These are phyloP conservation scores for Xanthorhoe spadicearia DNA, from an alignment of 2,888 invertebrate species.

Conservation along the genomic window DNA sequence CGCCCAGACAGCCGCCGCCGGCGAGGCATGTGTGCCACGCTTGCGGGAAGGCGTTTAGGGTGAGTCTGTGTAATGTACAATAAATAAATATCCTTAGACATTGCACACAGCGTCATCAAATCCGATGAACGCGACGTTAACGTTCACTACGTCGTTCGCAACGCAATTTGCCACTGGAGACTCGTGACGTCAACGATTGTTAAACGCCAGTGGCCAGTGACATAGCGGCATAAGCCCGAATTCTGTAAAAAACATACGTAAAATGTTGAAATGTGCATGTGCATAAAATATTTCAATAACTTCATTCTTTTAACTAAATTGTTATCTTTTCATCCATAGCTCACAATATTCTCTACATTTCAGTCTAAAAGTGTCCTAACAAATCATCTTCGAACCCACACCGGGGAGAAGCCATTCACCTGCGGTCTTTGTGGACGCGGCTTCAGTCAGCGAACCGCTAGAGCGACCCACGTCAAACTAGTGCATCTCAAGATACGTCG, in stretches of 20 bases:
- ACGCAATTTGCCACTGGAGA: too few relatives aligned
- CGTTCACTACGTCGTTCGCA: too few relatives aligned
- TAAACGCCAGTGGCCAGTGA: too few relatives aligned
- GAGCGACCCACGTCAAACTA: conserved; percentile 71
- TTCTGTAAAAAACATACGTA: too few relatives aligned
- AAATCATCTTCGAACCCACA: conserved; percentile 90
- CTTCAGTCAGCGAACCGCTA: conserved; percentile 58
- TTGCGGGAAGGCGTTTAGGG: conserved; percentile 73
- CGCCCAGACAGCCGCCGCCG: conserved; percentile 52
- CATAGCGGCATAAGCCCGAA: too few relatives aligned
- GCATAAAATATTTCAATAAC: too few relatives aligned
- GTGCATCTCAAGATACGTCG: conserved; percentile 52
- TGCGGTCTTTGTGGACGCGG: conserved; percentile 97
- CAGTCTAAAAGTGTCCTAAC: conserved; percentile 71
- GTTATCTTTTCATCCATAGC: background rate
- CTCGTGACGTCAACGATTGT: too few relatives aligned
- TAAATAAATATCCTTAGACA: too few relatives aligned
- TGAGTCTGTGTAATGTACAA: conserved; percentile 29
- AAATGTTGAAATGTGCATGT: too few relatives aligned
- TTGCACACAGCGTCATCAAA: too few relatives aligned
- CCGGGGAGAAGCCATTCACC: conserved; percentile 98
- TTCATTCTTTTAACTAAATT: background rate
- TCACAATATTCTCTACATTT: conserved; percentile 16
- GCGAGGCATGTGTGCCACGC: conserved; percentile 68
- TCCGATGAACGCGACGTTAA: too few relatives aligned